phyloP scores from a whole-genome alignment of 2,113 vertebrate genomes.

The Mellivora capensis region DNA sequence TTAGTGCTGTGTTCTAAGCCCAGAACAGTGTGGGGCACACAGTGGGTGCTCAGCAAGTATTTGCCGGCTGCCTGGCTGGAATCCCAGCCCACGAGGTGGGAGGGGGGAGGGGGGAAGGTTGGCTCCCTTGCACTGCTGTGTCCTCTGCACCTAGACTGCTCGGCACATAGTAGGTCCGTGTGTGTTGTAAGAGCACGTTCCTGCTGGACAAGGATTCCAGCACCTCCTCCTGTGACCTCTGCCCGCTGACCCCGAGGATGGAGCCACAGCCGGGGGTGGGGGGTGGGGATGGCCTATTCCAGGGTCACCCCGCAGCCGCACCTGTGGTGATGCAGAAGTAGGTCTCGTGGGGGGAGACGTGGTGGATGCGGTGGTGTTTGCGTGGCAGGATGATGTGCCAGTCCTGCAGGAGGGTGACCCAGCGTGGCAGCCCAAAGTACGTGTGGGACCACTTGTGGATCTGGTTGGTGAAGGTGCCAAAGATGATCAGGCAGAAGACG shows the following conservation, averaged over 20 bases:
- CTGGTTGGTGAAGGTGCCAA: constrained; percentile 98
- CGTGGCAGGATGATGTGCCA: constrained; percentile 95
- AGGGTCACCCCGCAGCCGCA: constrained; percentile 32
- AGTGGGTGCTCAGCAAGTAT: not conserved
- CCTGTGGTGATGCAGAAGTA: constrained; percentile 99
- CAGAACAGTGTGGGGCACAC: not conserved
- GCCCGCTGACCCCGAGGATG: not conserved
- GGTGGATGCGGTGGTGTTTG: constrained; percentile 97
- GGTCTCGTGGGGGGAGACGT: constrained; percentile 97
- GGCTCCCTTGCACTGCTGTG: not conserved
- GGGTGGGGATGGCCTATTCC: not conserved
- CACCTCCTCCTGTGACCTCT: not conserved
- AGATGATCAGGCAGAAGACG: constrained; percentile 92
- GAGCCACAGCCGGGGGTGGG: not conserved
- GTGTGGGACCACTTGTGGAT: constrained; percentile 99
- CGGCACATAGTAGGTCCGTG: not conserved
- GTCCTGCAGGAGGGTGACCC: constrained; percentile 94
- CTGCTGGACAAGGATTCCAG: not conserved
- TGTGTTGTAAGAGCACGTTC: not conserved
- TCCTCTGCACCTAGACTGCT: not conserved
- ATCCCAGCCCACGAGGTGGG: no score
- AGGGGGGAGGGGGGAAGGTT: not conserved
- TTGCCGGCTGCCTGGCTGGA: not conserved
- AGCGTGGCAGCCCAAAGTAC: constrained; percentile 93
- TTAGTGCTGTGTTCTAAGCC: not conserved